Base-by-base conservation (phyloP, 2,888 invertebrate species). In the Dysmachus trigonus region DNA sequence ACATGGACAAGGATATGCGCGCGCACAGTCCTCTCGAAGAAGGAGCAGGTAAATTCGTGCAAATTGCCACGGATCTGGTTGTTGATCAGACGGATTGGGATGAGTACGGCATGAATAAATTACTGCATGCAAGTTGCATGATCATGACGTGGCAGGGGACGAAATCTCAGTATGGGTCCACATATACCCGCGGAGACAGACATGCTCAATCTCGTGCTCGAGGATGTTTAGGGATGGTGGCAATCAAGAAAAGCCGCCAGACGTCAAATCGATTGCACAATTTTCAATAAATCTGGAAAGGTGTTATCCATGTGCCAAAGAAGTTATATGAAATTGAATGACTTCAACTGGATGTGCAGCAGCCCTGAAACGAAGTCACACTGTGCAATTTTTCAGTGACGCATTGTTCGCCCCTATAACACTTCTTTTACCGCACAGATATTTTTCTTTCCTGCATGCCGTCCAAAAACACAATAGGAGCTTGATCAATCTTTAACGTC, bases 401-500 rank as follows among this genome's bases (percentile, higher is more conserved):
- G 31, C 72, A 83, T 83, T 83, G 83, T 83, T 83, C 83, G 15
- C 31, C 41, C 83, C 72, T 47, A 35, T 22, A 27, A 83, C n/a
- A 83, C 27, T 35, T 72, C 71, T 83, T 71, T 72, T 30, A 31
- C 31, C 27, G 72, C 22, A 72, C 22, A 72, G 83, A 83, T 72
- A 84, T 86, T 72, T 74, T 79, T 30, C 47, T 71, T 72, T 35
- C 72, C 72, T 72, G 72, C 77, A 81, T 41, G 35, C 77, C 72
- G 47, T 10, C 85, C 6, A 62, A n/a, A 85, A 85, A 73, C 35
- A 86, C 86, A 86, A 86, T 86, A 85, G 77, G 27, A 41, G 62
- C 33, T 51, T 76, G 73, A 73, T 79, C 85, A 85, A 85, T 85
- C 86, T 27, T 86, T 86, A 85, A 86, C 85, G 79, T 86, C 85